A percentile compares a stretch with the other conserved stretches of the same genome.
These are phyloP conservation scores for Antrozous pallidus DNA, from an alignment of 2,797 vertebrate species.

Conservation along the genomic window DNA sequence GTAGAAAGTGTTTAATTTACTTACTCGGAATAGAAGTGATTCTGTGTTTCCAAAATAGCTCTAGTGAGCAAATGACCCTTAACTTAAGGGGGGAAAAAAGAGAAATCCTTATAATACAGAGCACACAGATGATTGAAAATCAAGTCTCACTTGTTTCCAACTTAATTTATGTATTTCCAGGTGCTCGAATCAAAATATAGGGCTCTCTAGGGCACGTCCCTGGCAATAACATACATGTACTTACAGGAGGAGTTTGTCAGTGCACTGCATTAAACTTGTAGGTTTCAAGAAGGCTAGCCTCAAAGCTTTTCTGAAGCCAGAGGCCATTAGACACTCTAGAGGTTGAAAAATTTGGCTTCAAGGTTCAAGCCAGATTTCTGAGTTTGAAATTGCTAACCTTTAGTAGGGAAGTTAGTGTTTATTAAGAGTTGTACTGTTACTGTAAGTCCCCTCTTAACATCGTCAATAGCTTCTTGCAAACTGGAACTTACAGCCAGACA, in stretches of 20 bases:
- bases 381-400: not conserved
- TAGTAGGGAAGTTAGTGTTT: not conserved
- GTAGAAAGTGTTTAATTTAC: not conserved
- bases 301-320: not conserved
- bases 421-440: not conserved
- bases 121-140: not conserved
- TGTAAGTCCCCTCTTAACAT: not conserved
- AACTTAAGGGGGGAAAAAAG: not conserved
- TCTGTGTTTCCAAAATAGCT: not conserved
- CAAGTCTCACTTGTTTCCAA: not conserved
- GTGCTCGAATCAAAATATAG: not conserved
- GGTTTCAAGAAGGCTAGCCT: not conserved
- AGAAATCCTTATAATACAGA: not conserved
- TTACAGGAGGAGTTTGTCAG: not conserved
- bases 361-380: not conserved
- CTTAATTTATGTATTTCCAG: not conserved
- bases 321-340: not conserved
- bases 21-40: constrained; percentile 4
- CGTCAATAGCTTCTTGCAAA: not conserved
- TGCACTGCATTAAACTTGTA: not conserved
- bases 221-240: not conserved
- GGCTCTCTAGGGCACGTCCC: not conserved
- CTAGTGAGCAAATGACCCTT: not conserved
- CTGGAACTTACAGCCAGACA: not conserved
- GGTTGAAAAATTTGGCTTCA: not conserved